Evolutionary conservation across 1,140 invertebrate species (phyloP), one percentile per base, ranked within the genome.

Genomic region (Pseudomyrmex pallidus): DNA sequence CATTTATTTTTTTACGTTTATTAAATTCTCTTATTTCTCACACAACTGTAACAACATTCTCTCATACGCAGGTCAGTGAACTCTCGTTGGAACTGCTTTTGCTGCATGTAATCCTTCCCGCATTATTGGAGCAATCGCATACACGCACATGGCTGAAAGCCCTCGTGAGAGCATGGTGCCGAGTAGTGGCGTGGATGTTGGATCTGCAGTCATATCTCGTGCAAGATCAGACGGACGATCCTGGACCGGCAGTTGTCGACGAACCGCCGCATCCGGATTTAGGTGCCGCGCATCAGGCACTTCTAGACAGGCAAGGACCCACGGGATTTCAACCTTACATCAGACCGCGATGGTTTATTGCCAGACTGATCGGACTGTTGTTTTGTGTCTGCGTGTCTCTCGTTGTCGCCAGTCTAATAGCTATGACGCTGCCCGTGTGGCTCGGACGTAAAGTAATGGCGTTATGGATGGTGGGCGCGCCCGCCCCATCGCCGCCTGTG

Each of bases 21-120:
- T 50, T 70, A 35, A 9, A 20, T 35, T 35, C 0, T 35, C 35
- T 35, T 35, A 35, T 35, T 35, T 7, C 5, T 35, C 5, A 35
- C 4, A 20, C 22, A 20, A 25, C 57, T 35, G 10, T 35, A 63
- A 63, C 12, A 52, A 61, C 13, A 2, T 82, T 22, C 3, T 90
- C 74, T 61, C 56, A 63, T 77, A 64, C 50, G 0, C 95, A 96
- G 85, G 96, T 97, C 13, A 97, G 97, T 94, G 99, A 99, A 94
- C 94, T 99, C 0, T 99, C 98, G 7, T 94, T 99, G 83, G 99
- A 99, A 92, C 93, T 99, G 44, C 94, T 99, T 5, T 93, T 99
- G 5, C 94, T 99, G n/a, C 98, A 99, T 95, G 98, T 99, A 20
- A 98, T 99, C 44, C 95, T 99, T 59, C 99, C 99, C 7, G 98